phyloP scores from a whole-genome alignment of 1,140 invertebrate species.

The Phymastichus coffea region DNA sequence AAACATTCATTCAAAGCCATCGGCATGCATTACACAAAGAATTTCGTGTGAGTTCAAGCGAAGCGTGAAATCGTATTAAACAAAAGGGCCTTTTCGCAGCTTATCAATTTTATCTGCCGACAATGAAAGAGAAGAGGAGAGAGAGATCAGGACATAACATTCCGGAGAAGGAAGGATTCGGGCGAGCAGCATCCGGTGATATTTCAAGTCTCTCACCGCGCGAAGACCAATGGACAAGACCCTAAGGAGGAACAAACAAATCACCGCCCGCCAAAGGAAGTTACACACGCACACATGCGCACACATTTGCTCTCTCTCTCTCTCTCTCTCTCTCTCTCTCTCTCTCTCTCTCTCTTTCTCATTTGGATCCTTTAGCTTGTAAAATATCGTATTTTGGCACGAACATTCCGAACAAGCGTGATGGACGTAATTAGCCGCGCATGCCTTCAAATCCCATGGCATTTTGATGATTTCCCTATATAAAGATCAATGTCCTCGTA shows the following conservation, averaged over 20 bases:
- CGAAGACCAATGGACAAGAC: not conserved
- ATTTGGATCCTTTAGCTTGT: not conserved
- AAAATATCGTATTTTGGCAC: conserved; percentile 24
- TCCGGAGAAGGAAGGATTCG: conserved; percentile 15
- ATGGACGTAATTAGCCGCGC: not conserved
- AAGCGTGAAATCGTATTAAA: conserved; percentile 5
- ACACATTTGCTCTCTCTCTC: too few species aligned
- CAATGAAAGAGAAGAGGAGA: conserved; percentile 27
- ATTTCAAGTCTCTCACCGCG: conserved; percentile 19
- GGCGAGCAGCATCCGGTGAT: conserved; percentile 25
- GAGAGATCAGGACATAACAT: not conserved
- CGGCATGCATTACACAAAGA: too few species aligned
- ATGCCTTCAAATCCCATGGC: too few species aligned
- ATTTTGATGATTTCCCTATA: too few species aligned
- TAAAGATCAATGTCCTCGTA: too few species aligned
- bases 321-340: not conserved
- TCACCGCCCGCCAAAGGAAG: too few species aligned
- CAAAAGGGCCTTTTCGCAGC: not conserved
- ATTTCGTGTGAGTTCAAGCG: too few species aligned
- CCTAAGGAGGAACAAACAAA: conserved; percentile 25
- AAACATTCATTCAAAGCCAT: too few species aligned
- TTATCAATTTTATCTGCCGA: too few species aligned
- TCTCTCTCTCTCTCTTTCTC: not conserved
- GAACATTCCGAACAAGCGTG: not conserved
- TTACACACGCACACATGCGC: too few species aligned